phyloP scores from a whole-genome alignment of 2,797 vertebrate genomes.

The Anisognathus igniventris region DNA sequence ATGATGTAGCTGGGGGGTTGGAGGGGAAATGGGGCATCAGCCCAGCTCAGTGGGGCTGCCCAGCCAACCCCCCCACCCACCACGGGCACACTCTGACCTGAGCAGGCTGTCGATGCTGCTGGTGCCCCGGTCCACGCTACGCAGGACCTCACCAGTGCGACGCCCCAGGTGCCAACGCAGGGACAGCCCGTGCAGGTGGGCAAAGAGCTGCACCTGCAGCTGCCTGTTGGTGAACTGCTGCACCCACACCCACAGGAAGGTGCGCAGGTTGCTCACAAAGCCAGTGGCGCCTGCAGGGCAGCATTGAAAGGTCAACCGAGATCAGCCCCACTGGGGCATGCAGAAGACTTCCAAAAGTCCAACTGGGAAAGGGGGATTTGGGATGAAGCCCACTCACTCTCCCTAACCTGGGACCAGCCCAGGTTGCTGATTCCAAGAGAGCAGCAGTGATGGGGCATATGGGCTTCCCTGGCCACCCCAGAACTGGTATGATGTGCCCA shows the following conservation, averaged over 20 bases:
- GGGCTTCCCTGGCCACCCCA: neutral
- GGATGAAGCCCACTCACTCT: neutral
- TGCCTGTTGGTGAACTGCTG: constrained; percentile 92
- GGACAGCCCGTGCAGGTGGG: constrained; percentile 87
- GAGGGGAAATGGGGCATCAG: neutral
- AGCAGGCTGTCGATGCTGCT: constrained; percentile 91
- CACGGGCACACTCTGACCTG: constrained; percentile 70
- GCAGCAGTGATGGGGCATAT: neutral
- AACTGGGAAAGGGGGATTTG: neutral
- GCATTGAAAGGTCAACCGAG: rapidly evolving
- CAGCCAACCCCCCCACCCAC: rapidly evolving
- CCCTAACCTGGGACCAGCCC: neutral
- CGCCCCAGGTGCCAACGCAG: constrained; percentile 93
- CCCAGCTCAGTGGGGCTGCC: rapidly evolving
- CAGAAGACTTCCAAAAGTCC: neutral
- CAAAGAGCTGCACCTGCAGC: constrained; percentile 88
- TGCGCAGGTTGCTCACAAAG: constrained; percentile 89
- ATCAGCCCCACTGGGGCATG: rapidly evolving
- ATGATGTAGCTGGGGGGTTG: constrained; percentile 85
- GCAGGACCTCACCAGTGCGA: constrained; percentile 90
- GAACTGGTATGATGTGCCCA: neutral
- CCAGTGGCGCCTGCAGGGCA: constrained; percentile 79
- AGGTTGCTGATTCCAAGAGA: neutral
- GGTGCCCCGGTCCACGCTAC: constrained; percentile 91
- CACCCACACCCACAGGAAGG: constrained; percentile 93